Percentiles rank a stretch among this genome's conserved stretches.
Conservation (phyloP, 2,113 vertebrate species). For the Columba janthina region DNA sequence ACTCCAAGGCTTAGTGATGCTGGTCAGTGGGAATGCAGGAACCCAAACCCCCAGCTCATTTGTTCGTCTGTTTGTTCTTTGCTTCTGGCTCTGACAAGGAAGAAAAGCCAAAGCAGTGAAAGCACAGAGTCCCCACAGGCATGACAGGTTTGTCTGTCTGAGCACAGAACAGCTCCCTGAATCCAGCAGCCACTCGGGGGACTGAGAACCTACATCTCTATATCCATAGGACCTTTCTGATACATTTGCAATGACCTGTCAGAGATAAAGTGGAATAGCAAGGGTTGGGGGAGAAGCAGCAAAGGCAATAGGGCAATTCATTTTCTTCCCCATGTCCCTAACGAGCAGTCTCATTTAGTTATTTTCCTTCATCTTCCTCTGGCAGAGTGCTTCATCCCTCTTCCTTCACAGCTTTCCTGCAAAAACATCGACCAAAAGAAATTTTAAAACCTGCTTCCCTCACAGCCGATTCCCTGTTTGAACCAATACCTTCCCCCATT, state of each 20-base stretch:
- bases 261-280: fast-evolving
- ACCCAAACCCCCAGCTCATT: neutral
- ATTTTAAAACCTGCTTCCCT: neutral
- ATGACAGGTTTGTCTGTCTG: neutral
- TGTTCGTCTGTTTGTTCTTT: neutral
- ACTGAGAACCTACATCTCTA: fast-evolving
- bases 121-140: fast-evolving
- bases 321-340: neutral
- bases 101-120: neutral
- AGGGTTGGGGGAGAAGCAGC: neutral
- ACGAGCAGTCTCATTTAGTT: neutral
- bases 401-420: neutral
- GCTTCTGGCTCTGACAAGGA: neutral
- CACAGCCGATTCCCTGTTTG: neutral
- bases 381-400: neutral
- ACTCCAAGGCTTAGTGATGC: neutral
- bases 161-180: neutral
- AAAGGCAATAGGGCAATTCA: neutral
- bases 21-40: neutral
- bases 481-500: neutral
- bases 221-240: fast-evolving
- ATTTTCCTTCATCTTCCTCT: neutral
- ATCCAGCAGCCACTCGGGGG: neutral
- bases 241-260: neutral
- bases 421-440: neutral